Evolutionary conservation across 1,140 invertebrate species (phyloP).

Genomic region (Cyclina sinensis): DNA sequence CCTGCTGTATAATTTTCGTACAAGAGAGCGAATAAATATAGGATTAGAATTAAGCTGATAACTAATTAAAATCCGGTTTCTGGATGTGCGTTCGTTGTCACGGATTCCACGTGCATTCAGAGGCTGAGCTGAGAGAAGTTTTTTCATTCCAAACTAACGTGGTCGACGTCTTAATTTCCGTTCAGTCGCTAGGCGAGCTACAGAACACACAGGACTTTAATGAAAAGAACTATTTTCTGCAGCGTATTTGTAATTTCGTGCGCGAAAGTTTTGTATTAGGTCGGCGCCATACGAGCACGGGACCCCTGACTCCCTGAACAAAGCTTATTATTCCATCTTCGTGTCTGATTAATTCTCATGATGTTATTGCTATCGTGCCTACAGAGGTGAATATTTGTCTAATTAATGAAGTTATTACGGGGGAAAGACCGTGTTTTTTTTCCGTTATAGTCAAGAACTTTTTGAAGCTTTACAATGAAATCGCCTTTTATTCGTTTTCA

Average conservation of each 20-base stretch:
- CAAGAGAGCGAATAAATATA: neutral
- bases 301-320: slow-evolving; percentile 37
- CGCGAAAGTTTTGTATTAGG: slow-evolving; percentile 20
- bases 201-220: neutral
- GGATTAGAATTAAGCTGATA: neutral
- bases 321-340: slow-evolving; percentile 39
- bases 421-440: neutral
- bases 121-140: neutral
- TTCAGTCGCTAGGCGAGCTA: neutral
- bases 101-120: neutral
- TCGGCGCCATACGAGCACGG: slow-evolving; percentile 21
- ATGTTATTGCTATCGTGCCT: neutral
- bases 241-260: slow-evolving; percentile 16
- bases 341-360: slow-evolving; percentile 30
- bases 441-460: neutral
- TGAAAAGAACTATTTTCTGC: slow-evolving; percentile 21
- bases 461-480: too few relatives aligned
- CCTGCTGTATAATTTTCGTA: too few relatives aligned
- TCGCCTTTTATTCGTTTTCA: too few relatives aligned
- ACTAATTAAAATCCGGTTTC: slow-evolving; percentile 17
- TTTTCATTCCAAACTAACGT: slow-evolving; percentile 15
- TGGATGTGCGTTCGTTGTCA: neutral
- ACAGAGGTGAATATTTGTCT: slow-evolving; percentile 47
- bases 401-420: slow-evolving; percentile 8
- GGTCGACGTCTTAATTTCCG: slow-evolving; percentile 9